Percentiles rank a stretch among this genome's conserved stretches.
Evolutionary conservation across 2,113 vertebrate species (phyloP).

Genomic region (Hypanus sabinus): DNA sequence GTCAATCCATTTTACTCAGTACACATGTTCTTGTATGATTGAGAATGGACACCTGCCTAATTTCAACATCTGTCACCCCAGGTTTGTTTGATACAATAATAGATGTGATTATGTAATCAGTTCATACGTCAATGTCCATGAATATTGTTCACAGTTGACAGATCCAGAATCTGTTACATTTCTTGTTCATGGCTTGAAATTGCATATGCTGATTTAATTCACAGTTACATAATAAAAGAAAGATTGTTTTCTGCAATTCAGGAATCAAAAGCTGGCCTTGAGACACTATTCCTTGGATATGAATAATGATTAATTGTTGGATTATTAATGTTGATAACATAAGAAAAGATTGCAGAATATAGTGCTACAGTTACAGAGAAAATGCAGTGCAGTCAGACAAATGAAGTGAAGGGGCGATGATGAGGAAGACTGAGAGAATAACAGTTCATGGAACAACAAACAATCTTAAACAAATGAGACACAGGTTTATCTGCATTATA

Average conservation of each 20-base stretch:
- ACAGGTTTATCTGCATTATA: too few species aligned
- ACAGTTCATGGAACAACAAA: too few species aligned
- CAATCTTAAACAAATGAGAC: too few species aligned
- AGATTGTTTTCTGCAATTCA: too few species aligned
- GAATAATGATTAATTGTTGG: background rate
- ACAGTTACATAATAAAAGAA: too few species aligned
- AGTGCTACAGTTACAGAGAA: too few species aligned
- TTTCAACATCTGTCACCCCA: constrained; percentile 32
- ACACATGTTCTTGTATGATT: background rate
- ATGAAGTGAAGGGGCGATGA: too few species aligned
- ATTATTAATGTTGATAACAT: background rate
- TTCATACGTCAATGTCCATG: background rate
- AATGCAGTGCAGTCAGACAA: too few species aligned
- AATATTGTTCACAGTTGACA: constrained; percentile 7
- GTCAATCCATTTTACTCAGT: background rate
- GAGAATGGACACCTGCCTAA: background rate
- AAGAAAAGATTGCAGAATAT: too few species aligned
- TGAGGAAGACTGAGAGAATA: too few species aligned
- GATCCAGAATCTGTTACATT: background rate
- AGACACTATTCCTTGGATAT: background rate
- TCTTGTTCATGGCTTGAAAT: background rate
- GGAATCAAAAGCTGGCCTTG: background rate
- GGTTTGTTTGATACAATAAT: constrained; percentile 21
- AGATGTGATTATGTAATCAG: constrained; percentile 34
- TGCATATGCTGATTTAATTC: background rate